Percentiles rank a stretch among this genome's conserved stretches.
These are phyloP conservation scores for Geophilus truncorum DNA, from an alignment of 2,888 invertebrate genomes.

Conservation along the genomic window DNA sequence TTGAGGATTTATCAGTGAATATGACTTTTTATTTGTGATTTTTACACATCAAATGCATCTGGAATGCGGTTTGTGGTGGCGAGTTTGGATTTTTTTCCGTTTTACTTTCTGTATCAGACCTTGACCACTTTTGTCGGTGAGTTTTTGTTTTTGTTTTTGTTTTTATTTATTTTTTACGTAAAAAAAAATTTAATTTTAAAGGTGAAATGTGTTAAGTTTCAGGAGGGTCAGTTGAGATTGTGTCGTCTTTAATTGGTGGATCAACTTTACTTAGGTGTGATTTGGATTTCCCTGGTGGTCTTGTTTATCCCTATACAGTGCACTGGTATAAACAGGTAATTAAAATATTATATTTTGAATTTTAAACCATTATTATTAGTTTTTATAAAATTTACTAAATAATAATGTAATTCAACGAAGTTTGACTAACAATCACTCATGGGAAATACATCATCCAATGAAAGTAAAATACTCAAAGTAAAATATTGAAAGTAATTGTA, in stretches of 20 bases:
- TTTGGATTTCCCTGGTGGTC: slow-evolving; percentile 12
- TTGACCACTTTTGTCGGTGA: neutral
- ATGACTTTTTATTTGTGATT: neutral
- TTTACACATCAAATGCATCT: neutral
- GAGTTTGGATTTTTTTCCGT: neutral
- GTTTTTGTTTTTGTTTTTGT: neutral
- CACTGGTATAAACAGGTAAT: slow-evolving; percentile 22
- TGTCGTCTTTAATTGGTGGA: neutral
- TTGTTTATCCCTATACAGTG: slow-evolving; percentile 5
- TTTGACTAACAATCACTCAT: no score
- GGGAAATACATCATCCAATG: no score
- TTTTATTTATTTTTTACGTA: neutral
- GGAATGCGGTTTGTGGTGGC: neutral
- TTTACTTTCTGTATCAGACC: neutral
- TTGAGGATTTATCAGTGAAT: neutral
- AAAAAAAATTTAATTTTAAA: neutral
- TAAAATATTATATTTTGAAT: no score
- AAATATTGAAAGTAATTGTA: no score
- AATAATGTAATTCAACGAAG: no score
- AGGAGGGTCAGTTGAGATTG: neutral
- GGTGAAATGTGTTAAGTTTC: neutral
- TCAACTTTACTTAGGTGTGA: neutral
- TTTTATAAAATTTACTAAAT: no score
- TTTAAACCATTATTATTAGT: no score
- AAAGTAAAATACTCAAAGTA: no score